A percentile compares a stretch with the other conserved stretches of the same genome.
phyloP scores from a whole-genome alignment of 2,888 invertebrate species.

The Cryptophagus acutangulus region DNA sequence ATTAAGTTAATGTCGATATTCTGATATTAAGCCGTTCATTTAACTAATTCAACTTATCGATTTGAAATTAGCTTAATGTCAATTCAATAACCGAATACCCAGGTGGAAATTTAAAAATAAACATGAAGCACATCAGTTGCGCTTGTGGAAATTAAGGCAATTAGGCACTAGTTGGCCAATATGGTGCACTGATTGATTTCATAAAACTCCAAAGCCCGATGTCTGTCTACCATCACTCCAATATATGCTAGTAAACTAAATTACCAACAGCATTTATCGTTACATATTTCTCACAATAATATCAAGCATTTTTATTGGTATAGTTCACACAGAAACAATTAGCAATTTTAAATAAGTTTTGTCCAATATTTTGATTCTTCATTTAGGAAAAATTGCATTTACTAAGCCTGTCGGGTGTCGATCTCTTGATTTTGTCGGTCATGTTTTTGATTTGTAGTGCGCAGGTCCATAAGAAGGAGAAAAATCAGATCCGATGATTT shows the following conservation, averaged over 20 bases:
- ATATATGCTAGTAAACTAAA: no score
- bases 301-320: no score
- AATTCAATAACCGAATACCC: conserved; percentile 26
- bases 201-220: conserved; percentile 34
- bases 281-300: conserved; percentile 9
- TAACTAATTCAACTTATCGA: conserved; percentile 5
- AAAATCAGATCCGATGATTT: no score
- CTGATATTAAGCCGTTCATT: conserved; percentile 8
- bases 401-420: no score
- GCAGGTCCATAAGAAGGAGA: no score
- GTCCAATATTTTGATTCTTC: no score
- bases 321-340: no score
- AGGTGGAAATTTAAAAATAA: conserved; percentile 36
- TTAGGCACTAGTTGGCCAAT: conserved; percentile 41
- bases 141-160: conserved; percentile 41
- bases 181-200: conserved; percentile 43
- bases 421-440: no score
- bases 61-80: conserved; percentile 9
- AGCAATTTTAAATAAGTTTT: no score
- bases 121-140: conserved; percentile 31
- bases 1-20: conserved; percentile 8
- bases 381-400: no score
- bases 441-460: no score
- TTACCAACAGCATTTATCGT: background rate
- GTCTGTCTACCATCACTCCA: conserved; percentile 31